Percentiles rank a stretch among this genome's conserved stretches.
Conservation (phyloP, 2,888 invertebrate species). For the Copidosoma aretas region DNA sequence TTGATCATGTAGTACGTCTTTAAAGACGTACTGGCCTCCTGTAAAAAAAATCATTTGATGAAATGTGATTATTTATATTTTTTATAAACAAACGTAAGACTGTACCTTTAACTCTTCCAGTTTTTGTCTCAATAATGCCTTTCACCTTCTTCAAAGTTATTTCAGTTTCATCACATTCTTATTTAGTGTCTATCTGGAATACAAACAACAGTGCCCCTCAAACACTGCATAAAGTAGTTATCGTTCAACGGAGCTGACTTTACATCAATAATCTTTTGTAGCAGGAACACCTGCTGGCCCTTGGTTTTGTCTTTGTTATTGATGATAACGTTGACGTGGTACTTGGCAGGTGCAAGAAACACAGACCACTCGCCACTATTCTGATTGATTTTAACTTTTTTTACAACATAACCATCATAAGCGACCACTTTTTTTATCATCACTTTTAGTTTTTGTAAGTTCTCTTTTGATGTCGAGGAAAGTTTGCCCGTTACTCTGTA, state of each 20-base stretch:
- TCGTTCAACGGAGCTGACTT: constrained; percentile 69
- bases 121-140: constrained; percentile 57
- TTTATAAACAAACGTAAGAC: constrained; percentile 18
- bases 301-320: constrained; percentile 72
- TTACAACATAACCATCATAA: constrained; percentile 50
- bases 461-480: constrained; percentile 60
- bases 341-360: constrained; percentile 76
- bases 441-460: constrained; percentile 65
- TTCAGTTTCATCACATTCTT: constrained; percentile 65
- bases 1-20: constrained; percentile 82
- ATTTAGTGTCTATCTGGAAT: constrained; percentile 65
- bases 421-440: constrained; percentile 64
- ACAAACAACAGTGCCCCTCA: constrained; percentile 78
- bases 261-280: constrained; percentile 74
- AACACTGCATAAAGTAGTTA: constrained; percentile 81
- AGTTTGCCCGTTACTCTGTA: constrained; percentile 77
- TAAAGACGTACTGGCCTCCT: constrained; percentile 77
- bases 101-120: constrained; percentile 53
- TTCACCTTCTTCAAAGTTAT: constrained; percentile 67
- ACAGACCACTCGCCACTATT: constrained; percentile 78
- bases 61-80: too few species aligned
- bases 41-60: too few species aligned
- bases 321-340: constrained; percentile 74
- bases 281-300: constrained; percentile 82
- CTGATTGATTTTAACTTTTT: constrained; percentile 59